Percentiles rank a stretch among this genome's conserved stretches.
Evolutionary conservation across 2,797 vertebrate genomes (phyloP).

Genomic region (Microctenopoma lineatum): DNA sequence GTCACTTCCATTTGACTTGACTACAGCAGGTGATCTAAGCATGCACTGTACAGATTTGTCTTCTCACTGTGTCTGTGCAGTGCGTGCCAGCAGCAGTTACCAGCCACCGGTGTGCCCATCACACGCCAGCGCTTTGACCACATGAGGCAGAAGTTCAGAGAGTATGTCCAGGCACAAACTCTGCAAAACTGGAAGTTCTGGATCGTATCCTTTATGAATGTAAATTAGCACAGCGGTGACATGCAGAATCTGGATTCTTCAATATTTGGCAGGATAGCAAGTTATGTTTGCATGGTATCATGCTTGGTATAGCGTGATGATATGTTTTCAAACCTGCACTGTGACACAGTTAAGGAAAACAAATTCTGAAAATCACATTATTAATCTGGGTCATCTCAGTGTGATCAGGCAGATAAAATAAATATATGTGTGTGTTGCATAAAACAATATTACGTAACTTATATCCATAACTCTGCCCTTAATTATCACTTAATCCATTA

Average conservation of each 20-base stretch:
- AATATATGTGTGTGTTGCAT: constrained; percentile 13
- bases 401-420: constrained; percentile 10
- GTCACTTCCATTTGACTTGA: no score
- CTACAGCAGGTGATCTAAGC: not conserved
- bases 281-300: not conserved
- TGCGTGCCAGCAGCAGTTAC: constrained; percentile 94
- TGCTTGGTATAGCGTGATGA: not conserved
- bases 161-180: constrained; percentile 91
- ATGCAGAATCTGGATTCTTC: not conserved
- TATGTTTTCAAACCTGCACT: not conserved
- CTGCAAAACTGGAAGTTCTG: constrained; percentile 99
- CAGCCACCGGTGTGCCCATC: constrained; percentile 94
- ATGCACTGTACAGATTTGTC: not conserved
- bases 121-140: constrained; percentile 95
- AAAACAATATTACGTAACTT: constrained; percentile 17
- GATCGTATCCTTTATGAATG: constrained; percentile 91
- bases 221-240: not conserved
- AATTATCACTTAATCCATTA: constrained; percentile 30
- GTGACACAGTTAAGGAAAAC: not conserved
- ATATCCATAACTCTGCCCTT: constrained; percentile 26
- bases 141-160: constrained; percentile 94
- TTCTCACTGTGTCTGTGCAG: constrained; percentile 69
- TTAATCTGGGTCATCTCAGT: not conserved
- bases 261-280: constrained; percentile 19
- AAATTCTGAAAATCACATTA: not conserved